Base-by-base conservation (phyloP, 2,888 invertebrate genomes). In the Synanthedon formicaeformis region DNA sequence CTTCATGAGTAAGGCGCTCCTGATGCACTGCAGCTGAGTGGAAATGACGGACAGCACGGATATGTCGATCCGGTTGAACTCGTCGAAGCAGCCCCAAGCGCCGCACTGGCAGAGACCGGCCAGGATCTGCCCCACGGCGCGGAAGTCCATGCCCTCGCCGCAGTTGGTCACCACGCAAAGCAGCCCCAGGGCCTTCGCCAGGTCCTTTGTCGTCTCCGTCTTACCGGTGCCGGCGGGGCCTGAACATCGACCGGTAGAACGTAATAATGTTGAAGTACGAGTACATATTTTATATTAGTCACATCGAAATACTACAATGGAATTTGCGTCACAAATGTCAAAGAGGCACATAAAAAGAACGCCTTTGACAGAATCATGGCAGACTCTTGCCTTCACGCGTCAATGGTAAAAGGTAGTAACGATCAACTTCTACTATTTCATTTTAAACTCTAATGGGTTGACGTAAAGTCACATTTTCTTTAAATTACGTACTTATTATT, bases 51-150 rank as follows among this genome's bases (percentile, higher is more conserved):
- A 97, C 16, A 97, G 83, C 50, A 97, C 96, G 0, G 97, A 96
- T 4, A 96, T 92, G 59, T 97, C 96, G 60, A 98, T 97, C 41
- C 96, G 89, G 78, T 97, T 97, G 82, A 97, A 97, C 80, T 97
- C 96, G 63, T 97, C 97, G 71, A 97, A 97, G 74, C 97, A 97
- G 1, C 97, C 97, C 97, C 97, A 97, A 2, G 96, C 96, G 0
- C 97, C 97, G 71, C 94, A 95, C 72, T 95, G 94, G 53, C 93
- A 93, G 52, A 96, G 81, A 1, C 95, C 92, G 0, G 93, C 91
- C 4, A 96, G 80, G 59, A 93, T 94, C 66, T 86, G 86, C 0
- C 84, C 85, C 2, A 85, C 85, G 0, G 96, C 95, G 60, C 93
- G 91, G 72, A 92, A 95, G 82, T 96, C 96, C 96, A 96, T 96